Percentiles rank a stretch among this genome's conserved stretches.
Conservation (phyloP, 2,113 vertebrate genomes). For the Henicopernis longicauda region DNA sequence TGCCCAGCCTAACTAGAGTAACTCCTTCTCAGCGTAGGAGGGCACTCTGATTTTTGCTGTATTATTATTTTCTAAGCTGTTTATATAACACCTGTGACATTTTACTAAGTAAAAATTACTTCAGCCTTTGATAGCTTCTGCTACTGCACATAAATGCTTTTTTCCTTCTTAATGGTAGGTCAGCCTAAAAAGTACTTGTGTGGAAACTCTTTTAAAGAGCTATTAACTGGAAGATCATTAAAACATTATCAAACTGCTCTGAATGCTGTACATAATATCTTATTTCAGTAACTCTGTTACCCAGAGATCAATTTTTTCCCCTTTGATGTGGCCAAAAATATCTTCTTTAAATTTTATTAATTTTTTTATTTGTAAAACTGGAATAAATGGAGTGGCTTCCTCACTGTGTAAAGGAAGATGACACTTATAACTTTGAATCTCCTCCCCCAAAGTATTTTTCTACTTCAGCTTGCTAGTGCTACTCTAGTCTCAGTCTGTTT, state of each 20-base stretch:
- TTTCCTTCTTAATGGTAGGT: not conserved
- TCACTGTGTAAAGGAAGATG: not conserved
- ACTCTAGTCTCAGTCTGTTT: not conserved
- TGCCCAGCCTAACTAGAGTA: not conserved
- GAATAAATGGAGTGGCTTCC: not conserved
- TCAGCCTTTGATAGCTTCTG: not conserved
- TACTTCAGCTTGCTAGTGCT: not conserved
- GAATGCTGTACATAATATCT: not conserved
- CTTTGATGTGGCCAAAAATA: not conserved
- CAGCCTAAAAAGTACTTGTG: not conserved
- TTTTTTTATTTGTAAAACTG: not conserved
- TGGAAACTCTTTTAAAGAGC: not conserved
- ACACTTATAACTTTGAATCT: not conserved
- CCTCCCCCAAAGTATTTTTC: not conserved
- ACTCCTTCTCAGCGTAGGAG: not conserved
- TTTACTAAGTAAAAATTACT: not conserved
- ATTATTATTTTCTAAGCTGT: not conserved
- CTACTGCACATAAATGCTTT: not conserved
- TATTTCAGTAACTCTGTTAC: not conserved
- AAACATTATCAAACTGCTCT: not conserved
- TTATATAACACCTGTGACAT: not conserved
- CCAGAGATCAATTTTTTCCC: too few species aligned
- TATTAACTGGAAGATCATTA: not conserved
- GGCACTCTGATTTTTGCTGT: not conserved
- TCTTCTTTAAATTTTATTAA: not conserved